Evolutionary conservation across 2,113 vertebrate genomes (phyloP).

Genomic region (Odontesthes bonariensis): DNA sequence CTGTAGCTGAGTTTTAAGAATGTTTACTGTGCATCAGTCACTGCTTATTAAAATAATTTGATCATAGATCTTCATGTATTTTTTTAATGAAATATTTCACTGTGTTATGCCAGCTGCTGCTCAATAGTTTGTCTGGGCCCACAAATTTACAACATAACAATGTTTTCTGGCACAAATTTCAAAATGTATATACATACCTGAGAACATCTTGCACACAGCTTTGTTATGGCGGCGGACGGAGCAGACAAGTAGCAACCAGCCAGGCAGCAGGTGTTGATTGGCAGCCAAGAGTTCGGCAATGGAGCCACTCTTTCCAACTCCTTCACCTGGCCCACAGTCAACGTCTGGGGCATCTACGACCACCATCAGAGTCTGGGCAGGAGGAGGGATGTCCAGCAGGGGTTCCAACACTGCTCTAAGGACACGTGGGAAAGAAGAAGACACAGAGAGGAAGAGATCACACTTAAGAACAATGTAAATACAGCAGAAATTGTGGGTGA

Average conservation of each 20-base stretch:
- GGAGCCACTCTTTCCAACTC: constrained; percentile 60
- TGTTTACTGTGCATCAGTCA: too few relatives aligned
- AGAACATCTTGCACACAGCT: constrained; percentile 83
- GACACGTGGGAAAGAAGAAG: constrained; percentile 9
- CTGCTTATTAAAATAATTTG: too few relatives aligned
- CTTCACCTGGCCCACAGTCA: constrained; percentile 33
- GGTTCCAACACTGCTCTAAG: constrained; percentile 81
- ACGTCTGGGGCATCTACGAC: constrained; percentile 84
- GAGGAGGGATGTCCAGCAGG: constrained; percentile 80
- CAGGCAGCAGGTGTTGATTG: constrained; percentile 82
- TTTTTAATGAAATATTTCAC: too few relatives aligned
- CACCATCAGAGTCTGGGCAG: constrained; percentile 80
- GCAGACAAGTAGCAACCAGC: constrained; percentile 86
- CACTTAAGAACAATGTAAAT: constrained; percentile 1
- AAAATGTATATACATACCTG: constrained; percentile 67
- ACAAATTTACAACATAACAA: neutral
- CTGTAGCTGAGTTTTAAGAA: too few relatives aligned
- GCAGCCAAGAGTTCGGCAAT: constrained; percentile 81
- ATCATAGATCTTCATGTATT: too few relatives aligned
- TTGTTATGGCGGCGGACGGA: constrained; percentile 84
- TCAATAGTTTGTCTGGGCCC: too few relatives aligned
- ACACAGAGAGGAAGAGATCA: constrained; percentile 10
- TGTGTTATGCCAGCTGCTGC: too few relatives aligned
- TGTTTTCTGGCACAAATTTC: neutral
- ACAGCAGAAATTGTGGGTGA: neutral